Base-by-base conservation (phyloP, 2,888 invertebrate species). In the Lasius platythorax region DNA sequence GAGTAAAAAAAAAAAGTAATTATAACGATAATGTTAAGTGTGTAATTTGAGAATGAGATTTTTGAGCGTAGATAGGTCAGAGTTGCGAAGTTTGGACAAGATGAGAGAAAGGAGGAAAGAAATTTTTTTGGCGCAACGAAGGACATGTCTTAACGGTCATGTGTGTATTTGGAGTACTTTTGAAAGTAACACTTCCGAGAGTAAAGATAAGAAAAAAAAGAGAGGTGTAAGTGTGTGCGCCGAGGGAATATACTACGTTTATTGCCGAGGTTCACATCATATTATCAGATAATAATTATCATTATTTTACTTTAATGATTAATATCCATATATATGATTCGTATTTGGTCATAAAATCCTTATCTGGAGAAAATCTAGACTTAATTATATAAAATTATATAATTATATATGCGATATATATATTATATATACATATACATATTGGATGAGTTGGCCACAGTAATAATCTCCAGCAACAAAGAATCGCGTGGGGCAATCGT, bases 141-240 rank as follows among this genome's bases (percentile, higher is more conserved):
- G n/a, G n/a, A 30, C 28, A 79, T 30, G 43, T 68, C 61, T 63
- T 43, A 12, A 37, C 8, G 40, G 5, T 79, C 78, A 50, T 66
- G 46, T 53, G 58, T 82, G 70, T 73, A 43, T 40, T 50, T 84
- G 82, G 58, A 66, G 37, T 66, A 81, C 46, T 84, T 67, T 82
- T 84, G 84, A 84, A 82, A 84, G 82, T 84, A 84, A 73, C 43
- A 61, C 79, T 83, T 83, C 68, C 68, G 76, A 67, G 15, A 78
- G 53, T 53, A 50, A 40, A 58, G 28, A 58, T 33, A 46, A 23
- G 53, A 40, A 28, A 37, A 63, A 53, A 58, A 63, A 82, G 67
- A 83, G 28, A 58, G 33, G 23, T 4, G 28, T 50, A 64, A 74
- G 15, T n/a, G 74, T 53, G 68, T 40, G 63, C 18, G 28, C 33